Conservation (phyloP, 2,113 vertebrate genomes). For the Climacteris rufus region DNA sequence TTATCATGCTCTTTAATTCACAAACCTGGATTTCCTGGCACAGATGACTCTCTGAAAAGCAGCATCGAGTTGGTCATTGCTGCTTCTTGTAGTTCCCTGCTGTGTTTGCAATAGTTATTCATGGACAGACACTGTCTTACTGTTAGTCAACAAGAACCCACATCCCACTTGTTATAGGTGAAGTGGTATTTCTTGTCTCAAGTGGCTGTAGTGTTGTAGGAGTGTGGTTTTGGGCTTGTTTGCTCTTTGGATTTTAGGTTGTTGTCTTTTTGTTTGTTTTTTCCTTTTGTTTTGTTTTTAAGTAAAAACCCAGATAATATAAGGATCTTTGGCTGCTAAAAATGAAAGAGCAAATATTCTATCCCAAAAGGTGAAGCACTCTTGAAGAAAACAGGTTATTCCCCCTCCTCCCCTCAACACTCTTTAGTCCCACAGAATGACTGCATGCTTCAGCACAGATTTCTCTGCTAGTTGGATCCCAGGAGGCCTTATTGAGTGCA, state of each 20-base stretch:
- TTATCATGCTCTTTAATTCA: not conserved
- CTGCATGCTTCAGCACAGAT: conserved; percentile 77
- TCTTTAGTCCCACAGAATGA: conserved; percentile 49
- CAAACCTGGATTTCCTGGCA: not conserved
- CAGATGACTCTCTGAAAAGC: conserved; percentile 48
- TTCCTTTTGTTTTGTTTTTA: not conserved
- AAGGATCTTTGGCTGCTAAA: conserved; percentile 3
- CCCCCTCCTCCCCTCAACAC: not conserved
- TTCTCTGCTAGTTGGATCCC: conserved; percentile 91
- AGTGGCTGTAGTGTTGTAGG: not conserved
- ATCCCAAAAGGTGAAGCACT: conserved; percentile 73
- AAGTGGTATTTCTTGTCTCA: conserved; percentile 6
- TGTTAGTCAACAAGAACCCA: not conserved
- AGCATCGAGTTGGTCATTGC: not conserved
- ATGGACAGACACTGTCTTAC: not conserved
- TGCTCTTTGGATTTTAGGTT: not conserved
- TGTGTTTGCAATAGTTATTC: conserved; percentile 14
- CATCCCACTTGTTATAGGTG: not conserved
- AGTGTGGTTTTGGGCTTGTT: not conserved
- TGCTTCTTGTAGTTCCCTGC: conserved; percentile 32
- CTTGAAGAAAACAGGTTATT: conserved; percentile 74
- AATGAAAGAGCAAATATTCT: conserved; percentile 72
- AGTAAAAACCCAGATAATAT: not conserved
- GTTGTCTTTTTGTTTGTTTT: too few relatives aligned
- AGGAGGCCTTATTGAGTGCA: conserved; percentile 79